These are phyloP conservation scores for Celastrina argiolus DNA, from an alignment of 2,888 invertebrate species.

Conservation along the genomic window DNA sequence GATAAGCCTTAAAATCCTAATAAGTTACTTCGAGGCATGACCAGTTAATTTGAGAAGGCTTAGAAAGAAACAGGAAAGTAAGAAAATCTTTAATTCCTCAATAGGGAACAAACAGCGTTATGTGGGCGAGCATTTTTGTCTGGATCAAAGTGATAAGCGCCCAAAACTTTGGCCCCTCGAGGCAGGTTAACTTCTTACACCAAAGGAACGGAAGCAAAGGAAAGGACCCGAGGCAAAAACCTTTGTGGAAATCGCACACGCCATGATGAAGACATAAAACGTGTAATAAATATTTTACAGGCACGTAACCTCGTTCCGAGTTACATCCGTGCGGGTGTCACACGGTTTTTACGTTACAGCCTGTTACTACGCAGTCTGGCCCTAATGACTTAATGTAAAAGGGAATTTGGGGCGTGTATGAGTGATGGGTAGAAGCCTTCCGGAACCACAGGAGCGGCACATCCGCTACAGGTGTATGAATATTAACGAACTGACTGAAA, in stretches of 20 bases:
- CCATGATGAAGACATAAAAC: neutral
- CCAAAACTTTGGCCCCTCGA: neutral
- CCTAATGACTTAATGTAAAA: conserved; percentile 14
- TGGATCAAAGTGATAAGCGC: neutral
- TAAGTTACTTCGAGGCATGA: no score
- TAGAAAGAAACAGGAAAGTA: no score
- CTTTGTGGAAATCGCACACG: neutral
- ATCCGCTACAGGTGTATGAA: neutral
- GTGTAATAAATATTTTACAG: conserved; percentile 6
- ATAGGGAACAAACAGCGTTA: neutral
- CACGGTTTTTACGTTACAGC: conserved; percentile 6
- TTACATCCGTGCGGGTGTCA: neutral
- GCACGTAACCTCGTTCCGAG: neutral
- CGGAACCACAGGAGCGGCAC: neutral
- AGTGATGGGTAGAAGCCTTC: neutral
- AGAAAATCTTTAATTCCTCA: no score
- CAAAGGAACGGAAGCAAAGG: neutral
- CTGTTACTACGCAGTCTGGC: conserved; percentile 4
- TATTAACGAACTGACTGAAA: neutral
- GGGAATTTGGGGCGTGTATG: conserved; percentile 8
- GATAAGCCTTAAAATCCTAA: neutral
- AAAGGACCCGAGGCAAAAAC: neutral
- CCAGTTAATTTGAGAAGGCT: no score
- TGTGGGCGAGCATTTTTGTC: neutral
- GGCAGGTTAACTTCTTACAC: neutral